Conservation (phyloP, 2,888 invertebrate species). For the Pardosa pseudoannulata region DNA sequence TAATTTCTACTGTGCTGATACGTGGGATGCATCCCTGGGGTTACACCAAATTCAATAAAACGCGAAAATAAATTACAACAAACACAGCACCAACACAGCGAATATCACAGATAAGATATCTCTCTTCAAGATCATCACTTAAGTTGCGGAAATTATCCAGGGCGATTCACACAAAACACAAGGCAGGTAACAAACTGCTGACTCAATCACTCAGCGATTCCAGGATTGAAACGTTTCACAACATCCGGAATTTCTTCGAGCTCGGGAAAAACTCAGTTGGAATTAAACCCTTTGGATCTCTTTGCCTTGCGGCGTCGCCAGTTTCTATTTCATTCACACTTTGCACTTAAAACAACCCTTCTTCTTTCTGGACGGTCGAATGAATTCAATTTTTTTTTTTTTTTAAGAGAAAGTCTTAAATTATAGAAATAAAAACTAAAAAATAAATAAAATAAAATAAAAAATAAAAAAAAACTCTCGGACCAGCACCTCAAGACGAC, state of each 20-base stretch:
- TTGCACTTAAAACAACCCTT: too few relatives aligned
- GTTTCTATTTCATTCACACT: too few relatives aligned
- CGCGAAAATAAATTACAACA: background rate
- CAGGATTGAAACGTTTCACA: background rate
- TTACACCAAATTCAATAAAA: background rate
- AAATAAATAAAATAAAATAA: background rate
- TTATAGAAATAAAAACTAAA: background rate
- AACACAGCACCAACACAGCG: background rate
- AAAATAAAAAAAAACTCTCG: background rate
- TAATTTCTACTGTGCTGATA: constrained; percentile 33
- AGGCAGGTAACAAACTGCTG: too few relatives aligned
- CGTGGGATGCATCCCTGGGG: constrained; percentile 10
- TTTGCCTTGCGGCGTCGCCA: too few relatives aligned
- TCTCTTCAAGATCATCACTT: background rate
- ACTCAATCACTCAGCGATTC: too few relatives aligned
- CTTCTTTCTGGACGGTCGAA: too few relatives aligned
- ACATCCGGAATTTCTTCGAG: constrained; percentile 24
- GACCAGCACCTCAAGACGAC: constrained; percentile 17
- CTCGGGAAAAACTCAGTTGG: constrained; percentile 16
- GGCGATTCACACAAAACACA: too few relatives aligned
- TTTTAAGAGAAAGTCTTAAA: too few relatives aligned
- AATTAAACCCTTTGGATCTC: too few relatives aligned
- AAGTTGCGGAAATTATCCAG: background rate
- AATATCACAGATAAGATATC: constrained; percentile 12
- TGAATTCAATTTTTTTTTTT: too few relatives aligned